These are phyloP conservation scores for Napeogenes inachia DNA, from an alignment of 2,888 invertebrate species.

Conservation along the genomic window DNA sequence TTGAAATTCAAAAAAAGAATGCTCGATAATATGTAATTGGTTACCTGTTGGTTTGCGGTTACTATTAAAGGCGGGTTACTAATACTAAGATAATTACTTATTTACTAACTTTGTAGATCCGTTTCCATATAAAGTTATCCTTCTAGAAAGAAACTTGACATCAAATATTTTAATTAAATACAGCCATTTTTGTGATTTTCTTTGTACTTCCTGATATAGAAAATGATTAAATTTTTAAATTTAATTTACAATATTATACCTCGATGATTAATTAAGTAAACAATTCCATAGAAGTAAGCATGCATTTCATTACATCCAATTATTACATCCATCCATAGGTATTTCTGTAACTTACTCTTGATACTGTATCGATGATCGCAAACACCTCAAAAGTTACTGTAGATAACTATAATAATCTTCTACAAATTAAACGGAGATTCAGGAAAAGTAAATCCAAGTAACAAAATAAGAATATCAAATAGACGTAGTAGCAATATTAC, in stretches of 20 bases:
- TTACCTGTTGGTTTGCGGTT: neutral
- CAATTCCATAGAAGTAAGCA: too few relatives aligned
- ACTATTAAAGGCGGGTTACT: neutral
- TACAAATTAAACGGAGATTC: neutral
- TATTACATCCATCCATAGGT: too few relatives aligned
- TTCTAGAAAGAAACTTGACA: too few relatives aligned
- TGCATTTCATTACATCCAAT: neutral
- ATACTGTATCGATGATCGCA: neutral
- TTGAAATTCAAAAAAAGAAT: too few relatives aligned
- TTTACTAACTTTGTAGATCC: neutral
- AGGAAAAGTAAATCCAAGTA: neutral
- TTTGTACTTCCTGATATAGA: too few relatives aligned
- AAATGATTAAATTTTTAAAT: too few relatives aligned
- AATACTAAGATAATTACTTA: neutral
- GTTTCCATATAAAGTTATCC: too few relatives aligned
- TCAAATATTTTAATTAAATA: too few relatives aligned
- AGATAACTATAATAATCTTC: neutral
- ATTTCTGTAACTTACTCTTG: slow-evolving; percentile 2
- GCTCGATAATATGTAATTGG: neutral
- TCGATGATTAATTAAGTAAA: too few relatives aligned
- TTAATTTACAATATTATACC: too few relatives aligned
- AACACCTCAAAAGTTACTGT: neutral
- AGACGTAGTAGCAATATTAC: slow-evolving; percentile 3
- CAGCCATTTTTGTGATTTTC: too few relatives aligned
- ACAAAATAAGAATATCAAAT: neutral